Conservation (phyloP, 2,113 vertebrate species). For the Rhinoderma darwinii region DNA sequence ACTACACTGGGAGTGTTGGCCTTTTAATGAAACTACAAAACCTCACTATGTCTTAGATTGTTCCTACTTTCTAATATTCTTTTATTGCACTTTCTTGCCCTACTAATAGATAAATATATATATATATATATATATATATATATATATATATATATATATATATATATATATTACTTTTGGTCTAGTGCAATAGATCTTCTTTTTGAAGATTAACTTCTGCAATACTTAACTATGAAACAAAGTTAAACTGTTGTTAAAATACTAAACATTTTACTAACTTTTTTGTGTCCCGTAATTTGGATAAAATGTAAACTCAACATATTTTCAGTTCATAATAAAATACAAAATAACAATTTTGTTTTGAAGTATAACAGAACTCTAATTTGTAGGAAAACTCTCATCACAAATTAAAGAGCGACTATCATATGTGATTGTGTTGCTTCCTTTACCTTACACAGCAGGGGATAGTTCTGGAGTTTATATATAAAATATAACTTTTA, state of each 20-base stretch:
- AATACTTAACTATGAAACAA: background rate
- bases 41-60: slow-evolving; percentile 14
- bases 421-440: too few species aligned
- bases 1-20: slow-evolving; percentile 21
- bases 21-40: slow-evolving; percentile 50
- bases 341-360: too few species aligned
- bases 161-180: background rate
- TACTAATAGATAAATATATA: slow-evolving; percentile 16
- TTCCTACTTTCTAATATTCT: slow-evolving; percentile 29
- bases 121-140: slow-evolving; percentile 5
- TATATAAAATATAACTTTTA: too few species aligned
- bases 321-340: too few species aligned
- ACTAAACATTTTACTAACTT: background rate
- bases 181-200: background rate
- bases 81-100: slow-evolving; percentile 20
- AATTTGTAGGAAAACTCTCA: too few species aligned
- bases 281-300: background rate
- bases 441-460: too few species aligned
- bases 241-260: background rate
- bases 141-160: background rate
- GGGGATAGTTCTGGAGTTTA: too few species aligned
- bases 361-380: too few species aligned
- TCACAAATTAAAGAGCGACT: too few species aligned
- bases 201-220: background rate
- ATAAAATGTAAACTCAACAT: too few species aligned